Evolutionary conservation across 2,888 invertebrate genomes (phyloP), one percentile per base, ranked within the genome.

Genomic region (Sclerodermus sp.): DNA sequence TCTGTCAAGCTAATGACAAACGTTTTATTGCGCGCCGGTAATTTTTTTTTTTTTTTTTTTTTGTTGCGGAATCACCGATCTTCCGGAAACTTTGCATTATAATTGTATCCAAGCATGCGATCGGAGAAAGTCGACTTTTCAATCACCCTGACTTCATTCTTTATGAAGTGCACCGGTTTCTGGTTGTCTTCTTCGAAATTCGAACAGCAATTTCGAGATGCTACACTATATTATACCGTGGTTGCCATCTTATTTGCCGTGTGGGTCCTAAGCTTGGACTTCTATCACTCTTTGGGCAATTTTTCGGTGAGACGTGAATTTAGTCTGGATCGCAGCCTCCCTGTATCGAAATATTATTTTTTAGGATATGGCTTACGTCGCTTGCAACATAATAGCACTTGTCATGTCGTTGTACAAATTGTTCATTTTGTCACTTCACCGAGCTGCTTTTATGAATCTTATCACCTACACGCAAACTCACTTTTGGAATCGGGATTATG

Each of bases 221-320:
- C 50, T 10, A 45, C 56, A 2, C 32, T 60, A 1, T 6, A 14
- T 0, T 63, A 62, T n/a, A 56, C 62, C 6, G 12, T 58, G 2
- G 3, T 38, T 5, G 39, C 53, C 0, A 40, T 65, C 0, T 0
- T 47, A 0, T 53, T 51, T 10, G 57, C 53, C 6, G 14, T 53
- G 1, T 47, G 14, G 17, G 41, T 61, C 6, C 46, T 58, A 15
- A 8, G 17, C 9, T 32, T 43, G 41, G 59, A 58, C 14, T 42
- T 55, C 31, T 56, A 55, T 41, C 48, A 57, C 14, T 55, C 44
- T 3, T 53, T 43, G 47, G 48, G 49, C 18, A 49, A 65, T 42
- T 48, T 63, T 30, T 44, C 46, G 16, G 66, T 66, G 31, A 66
- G 65, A n/a, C n/a, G n/a, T n/a, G n/a, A n/a, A n/a, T n/a, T n/a